These are phyloP conservation scores for Pandemis corylana DNA, from an alignment of 2,888 invertebrate species.

Conservation along the genomic window DNA sequence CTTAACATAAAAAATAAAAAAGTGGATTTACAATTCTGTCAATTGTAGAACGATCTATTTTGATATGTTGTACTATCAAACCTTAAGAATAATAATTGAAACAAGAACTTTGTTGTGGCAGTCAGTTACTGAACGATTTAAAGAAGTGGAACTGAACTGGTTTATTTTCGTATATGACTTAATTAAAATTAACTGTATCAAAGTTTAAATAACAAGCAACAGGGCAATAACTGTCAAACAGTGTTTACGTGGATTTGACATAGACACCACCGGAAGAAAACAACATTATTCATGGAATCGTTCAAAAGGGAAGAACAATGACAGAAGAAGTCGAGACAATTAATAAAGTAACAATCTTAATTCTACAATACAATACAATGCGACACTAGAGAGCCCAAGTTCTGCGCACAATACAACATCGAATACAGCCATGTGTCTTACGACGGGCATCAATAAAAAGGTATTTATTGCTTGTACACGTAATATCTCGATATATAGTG, in stretches of 20 bases:
- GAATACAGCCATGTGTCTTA: slow-evolving; percentile 70
- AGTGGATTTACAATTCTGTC: too few relatives aligned
- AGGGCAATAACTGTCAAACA: not conserved
- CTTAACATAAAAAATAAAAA: too few relatives aligned
- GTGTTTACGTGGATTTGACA: not conserved
- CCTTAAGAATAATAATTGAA: too few relatives aligned
- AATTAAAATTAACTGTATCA: too few relatives aligned
- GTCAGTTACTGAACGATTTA: too few relatives aligned
- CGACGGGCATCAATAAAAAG: slow-evolving; percentile 78
- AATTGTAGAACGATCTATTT: too few relatives aligned
- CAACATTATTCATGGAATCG: not conserved
- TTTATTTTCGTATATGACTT: too few relatives aligned
- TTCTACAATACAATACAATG: slow-evolving; percentile 33
- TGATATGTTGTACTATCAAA: too few relatives aligned
- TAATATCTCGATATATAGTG: slow-evolving; percentile 70
- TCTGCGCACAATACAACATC: slow-evolving; percentile 81
- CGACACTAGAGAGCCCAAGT: slow-evolving; percentile 71
- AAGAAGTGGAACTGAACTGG: too few relatives aligned
- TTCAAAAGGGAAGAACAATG: slow-evolving; percentile 10
- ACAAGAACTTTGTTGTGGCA: too few relatives aligned
- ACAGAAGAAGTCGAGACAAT: not conserved
- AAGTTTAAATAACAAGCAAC: too few relatives aligned
- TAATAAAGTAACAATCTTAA: slow-evolving; percentile 22
- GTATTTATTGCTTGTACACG: slow-evolving; percentile 84
- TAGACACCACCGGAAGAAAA: not conserved